These are phyloP conservation scores for Bos javanicus DNA, from an alignment of 2,113 vertebrate species.

Conservation along the genomic window DNA sequence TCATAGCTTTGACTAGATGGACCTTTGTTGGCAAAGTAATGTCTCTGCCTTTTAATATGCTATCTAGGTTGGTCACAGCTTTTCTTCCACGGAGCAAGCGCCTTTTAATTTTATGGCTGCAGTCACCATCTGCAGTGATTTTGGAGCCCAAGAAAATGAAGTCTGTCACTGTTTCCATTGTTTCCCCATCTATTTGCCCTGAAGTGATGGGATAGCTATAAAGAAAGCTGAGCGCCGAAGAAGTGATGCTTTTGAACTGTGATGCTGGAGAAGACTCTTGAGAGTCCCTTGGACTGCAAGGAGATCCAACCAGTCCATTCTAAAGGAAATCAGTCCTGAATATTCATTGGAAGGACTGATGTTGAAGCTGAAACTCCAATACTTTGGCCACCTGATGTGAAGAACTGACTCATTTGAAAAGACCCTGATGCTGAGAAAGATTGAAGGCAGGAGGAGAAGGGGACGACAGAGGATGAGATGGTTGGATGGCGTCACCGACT, in stretches of 20 bases:
- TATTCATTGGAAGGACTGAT: not conserved
- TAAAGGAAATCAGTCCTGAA: not conserved
- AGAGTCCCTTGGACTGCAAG: not conserved
- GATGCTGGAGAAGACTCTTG: not conserved
- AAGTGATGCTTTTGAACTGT: not conserved
- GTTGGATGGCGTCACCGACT: not conserved
- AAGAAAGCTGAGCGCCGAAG: not conserved
- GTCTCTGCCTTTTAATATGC: not conserved
- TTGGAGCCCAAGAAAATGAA: not conserved
- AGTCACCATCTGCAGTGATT: not conserved
- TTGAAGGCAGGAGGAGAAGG: not conserved
- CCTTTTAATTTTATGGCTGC: not conserved
- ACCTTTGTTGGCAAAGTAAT: not conserved
- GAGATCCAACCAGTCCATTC: not conserved
- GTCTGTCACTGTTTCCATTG: not conserved
- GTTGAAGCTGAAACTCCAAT: not conserved
- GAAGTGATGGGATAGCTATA: not conserved
- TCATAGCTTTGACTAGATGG: not conserved
- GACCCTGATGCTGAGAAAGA: not conserved
- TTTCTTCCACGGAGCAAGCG: not conserved
- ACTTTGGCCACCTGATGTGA: not conserved
- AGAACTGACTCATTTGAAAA: not conserved
- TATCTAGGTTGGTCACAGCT: not conserved
- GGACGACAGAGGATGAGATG: not conserved
- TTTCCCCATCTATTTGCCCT: not conserved